A percentile compares a stretch with the other conserved stretches of the same genome.
Conservation (phyloP, 1,140 invertebrate species). For the Argopecten irradians region DNA sequence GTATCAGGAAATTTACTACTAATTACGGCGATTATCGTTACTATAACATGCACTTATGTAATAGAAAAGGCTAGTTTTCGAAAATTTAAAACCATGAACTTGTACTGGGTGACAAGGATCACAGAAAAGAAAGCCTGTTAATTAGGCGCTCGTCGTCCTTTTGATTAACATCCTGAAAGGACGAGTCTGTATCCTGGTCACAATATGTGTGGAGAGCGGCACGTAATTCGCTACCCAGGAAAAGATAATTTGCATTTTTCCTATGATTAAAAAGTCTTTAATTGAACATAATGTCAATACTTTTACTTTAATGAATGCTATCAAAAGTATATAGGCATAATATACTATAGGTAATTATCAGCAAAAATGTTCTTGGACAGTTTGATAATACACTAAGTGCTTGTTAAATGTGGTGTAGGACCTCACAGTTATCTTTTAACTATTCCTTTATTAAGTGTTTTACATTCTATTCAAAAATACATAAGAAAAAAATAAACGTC, state of each 20-base stretch:
- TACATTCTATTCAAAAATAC: constrained; percentile 18
- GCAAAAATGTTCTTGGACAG: constrained; percentile 3
- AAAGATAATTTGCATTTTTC: constrained; percentile 1
- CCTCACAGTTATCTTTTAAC: constrained; percentile 6
- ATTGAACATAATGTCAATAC: constrained; percentile 12
- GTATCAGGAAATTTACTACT: not conserved
- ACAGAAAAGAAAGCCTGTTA: not conserved
- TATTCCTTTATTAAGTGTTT: constrained; percentile 19
- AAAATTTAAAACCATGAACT: not conserved
- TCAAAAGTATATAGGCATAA: not conserved
- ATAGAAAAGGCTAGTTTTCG: not conserved
- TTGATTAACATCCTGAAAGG: constrained; percentile 22
- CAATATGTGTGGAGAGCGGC: constrained; percentile 13
- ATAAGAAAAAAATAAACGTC: constrained; percentile 14
- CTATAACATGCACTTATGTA: not conserved
- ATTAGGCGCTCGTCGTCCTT: not conserved
- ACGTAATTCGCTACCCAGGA: not conserved
- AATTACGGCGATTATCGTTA: not conserved
- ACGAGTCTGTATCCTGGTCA: not conserved
- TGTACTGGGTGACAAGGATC: not conserved
- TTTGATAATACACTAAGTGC: constrained; percentile 22
- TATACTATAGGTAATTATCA: not conserved
- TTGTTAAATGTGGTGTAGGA: not conserved
- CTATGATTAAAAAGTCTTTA: constrained; percentile 19
- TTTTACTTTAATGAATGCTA: constrained; percentile 23